A percentile compares a stretch with the other conserved stretches of the same genome.
phyloP scores from a whole-genome alignment of 2,113 vertebrate genomes.

The Odontesthes bonariensis region DNA sequence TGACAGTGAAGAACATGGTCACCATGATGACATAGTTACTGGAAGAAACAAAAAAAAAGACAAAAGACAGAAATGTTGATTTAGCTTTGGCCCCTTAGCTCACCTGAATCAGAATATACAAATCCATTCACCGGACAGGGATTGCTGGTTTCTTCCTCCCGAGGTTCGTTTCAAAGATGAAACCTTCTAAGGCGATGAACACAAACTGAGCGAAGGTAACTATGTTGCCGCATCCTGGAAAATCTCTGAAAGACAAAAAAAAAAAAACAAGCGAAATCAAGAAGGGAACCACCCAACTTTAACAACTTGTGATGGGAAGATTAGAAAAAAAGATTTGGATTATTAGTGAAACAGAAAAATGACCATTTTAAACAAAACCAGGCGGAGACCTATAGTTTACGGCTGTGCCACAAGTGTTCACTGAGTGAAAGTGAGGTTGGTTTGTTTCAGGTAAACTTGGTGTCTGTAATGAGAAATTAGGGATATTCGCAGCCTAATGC shows the following conservation, averaged over 20 bases:
- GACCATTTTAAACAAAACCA: too few species aligned
- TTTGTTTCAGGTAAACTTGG: too few species aligned
- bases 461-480: too few species aligned
- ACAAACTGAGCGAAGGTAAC: slow-evolving; percentile 96
- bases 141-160: slow-evolving; percentile 91
- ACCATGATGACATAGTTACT: slow-evolving; percentile 96
- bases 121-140: slow-evolving; percentile 83
- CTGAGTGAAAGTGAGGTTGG: too few species aligned
- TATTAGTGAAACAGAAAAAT: too few species aligned
- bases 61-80: not conserved
- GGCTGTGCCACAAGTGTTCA: too few species aligned
- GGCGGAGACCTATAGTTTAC: too few species aligned
- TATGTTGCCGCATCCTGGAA: slow-evolving; percentile 97
- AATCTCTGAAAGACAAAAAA: slow-evolving; percentile 80
- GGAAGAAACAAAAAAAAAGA: not conserved
- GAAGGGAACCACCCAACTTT: not conserved
- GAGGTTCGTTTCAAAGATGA: slow-evolving; percentile 91
- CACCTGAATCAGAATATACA: not conserved
- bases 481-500: too few species aligned
- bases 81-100: not conserved
- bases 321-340: too few species aligned
- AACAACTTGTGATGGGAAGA: not conserved
- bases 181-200: slow-evolving; percentile 94
- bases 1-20: slow-evolving; percentile 97
- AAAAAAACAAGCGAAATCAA: not conserved